These are phyloP conservation scores for Agrotis segetum DNA, from an alignment of 2,888 invertebrate genomes.

Conservation along the genomic window DNA sequence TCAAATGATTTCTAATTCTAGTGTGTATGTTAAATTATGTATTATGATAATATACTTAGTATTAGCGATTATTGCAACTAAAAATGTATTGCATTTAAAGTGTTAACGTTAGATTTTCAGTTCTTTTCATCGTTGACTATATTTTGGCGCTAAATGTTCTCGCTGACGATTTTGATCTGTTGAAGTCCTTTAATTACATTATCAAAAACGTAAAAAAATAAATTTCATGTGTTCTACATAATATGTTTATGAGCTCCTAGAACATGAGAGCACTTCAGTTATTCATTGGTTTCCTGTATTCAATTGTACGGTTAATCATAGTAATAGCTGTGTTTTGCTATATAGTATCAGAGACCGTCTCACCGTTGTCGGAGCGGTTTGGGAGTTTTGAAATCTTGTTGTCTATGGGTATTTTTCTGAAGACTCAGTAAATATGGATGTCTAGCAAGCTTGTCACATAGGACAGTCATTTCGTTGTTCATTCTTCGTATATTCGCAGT, in stretches of 20 bases:
- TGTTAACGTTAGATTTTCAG: constrained; percentile 77
- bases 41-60: constrained; percentile 80
- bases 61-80: constrained; percentile 75
- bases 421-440: constrained; percentile 51
- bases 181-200: constrained; percentile 54
- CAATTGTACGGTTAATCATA: constrained; percentile 49
- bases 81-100: constrained; percentile 86
- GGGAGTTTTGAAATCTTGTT: constrained; percentile 55
- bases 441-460: constrained; percentile 62
- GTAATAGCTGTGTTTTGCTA: constrained; percentile 57
- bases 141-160: constrained; percentile 64
- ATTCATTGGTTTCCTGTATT: constrained; percentile 39
- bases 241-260: constrained; percentile 16
- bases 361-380: constrained; percentile 15
- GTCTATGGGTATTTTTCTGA: constrained; percentile 56
- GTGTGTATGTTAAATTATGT: constrained; percentile 80
- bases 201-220: constrained; percentile 19
- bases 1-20: constrained; percentile 79
- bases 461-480: constrained; percentile 51
- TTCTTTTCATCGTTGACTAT: constrained; percentile 63
- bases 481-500: constrained; percentile 63
- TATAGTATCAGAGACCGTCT: constrained; percentile 31
- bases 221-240: not conserved
- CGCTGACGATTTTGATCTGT: constrained; percentile 63
- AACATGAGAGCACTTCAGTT: constrained; percentile 35